Evolutionary conservation across 1,140 invertebrate species (phyloP), one percentile per base, ranked within the genome.

Genomic region (Trachymyrmex cornetzi): DNA sequence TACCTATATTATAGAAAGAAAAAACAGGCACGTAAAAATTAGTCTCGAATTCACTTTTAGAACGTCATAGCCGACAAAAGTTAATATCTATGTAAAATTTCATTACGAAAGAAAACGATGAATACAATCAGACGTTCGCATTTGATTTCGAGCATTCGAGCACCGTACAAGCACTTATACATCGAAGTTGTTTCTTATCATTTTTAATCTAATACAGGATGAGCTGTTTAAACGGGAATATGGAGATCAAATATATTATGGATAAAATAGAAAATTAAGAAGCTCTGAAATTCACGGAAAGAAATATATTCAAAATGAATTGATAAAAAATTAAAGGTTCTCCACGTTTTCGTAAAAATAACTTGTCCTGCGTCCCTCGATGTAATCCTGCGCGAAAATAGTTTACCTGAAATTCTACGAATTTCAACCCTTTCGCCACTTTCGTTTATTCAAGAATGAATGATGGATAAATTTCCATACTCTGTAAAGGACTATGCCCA

Each of bases 401-500:
- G 57, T 84, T 75, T 84, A 50, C 27, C 48, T 61, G 27, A 84
- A 84, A 61, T 74, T 75, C 69, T 61, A 74, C 80, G 55, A 84
- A 74, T 84, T 75, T 84, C 80, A 84, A 84, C 80, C 80, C 80
- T 84, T 84, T 84, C 80, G 80, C 80, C 80, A 34, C 4, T 84
- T 50, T 63, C 14, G 7, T 74, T 84, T 55, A n/a, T 53, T 66
- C 19, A 22, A 30, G 19, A 50, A 53, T 24, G 2, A 71, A 71
- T 22, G 30, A 50, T 44, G 14, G 53, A 19, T 53, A 50, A 79
- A 79, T 80, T 53, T 53, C 1, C 0, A 55, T 27, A 22, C n/a
- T 38, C 30, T 34, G 19, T 5, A 66, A 55, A 57, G 30, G 30
- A 34, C 30, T 34, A 34, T 34, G 30, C 30, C 5, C 30, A 34